These are phyloP conservation scores for Scytalopus superciliaris DNA, from an alignment of 2,113 vertebrate species.

Conservation along the genomic window DNA sequence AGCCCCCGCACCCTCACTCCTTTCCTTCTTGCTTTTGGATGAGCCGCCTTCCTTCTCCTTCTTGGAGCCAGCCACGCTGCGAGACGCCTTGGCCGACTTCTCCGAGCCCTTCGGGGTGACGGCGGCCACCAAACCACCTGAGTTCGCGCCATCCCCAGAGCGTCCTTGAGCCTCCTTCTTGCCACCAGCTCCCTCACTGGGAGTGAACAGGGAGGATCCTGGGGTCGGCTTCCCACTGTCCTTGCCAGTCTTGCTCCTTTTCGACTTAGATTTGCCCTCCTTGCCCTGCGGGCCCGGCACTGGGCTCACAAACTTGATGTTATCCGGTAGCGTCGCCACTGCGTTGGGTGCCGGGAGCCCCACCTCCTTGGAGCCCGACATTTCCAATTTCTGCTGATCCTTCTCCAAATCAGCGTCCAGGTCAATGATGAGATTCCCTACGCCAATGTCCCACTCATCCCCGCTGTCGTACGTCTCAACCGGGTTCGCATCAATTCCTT, in stretches of 20 bases:
- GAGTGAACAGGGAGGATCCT: slow-evolving; percentile 79
- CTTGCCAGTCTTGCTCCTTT: slow-evolving; percentile 97
- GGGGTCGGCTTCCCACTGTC: slow-evolving; percentile 90
- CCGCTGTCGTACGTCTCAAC: slow-evolving; percentile 99
- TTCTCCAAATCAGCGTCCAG: slow-evolving; percentile 99
- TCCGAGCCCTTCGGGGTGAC: slow-evolving; percentile 87
- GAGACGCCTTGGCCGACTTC: slow-evolving; percentile 89
- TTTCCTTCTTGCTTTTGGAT: slow-evolving; percentile 96
- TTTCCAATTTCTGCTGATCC: slow-evolving; percentile 97
- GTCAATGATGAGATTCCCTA: slow-evolving; percentile 99
- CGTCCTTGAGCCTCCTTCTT: slow-evolving; percentile 93
- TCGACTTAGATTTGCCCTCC: slow-evolving; percentile 98
- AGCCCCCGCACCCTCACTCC: slow-evolving; percentile 84
- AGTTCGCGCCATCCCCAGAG: slow-evolving; percentile 83
- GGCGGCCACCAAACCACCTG: slow-evolving; percentile 75
- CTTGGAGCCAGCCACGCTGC: slow-evolving; percentile 87
- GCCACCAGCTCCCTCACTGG: slow-evolving; percentile 79
- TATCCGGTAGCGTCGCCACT: slow-evolving; percentile 94
- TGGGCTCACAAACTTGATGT: slow-evolving; percentile 97
- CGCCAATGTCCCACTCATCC: slow-evolving; percentile 99
- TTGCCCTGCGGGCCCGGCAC: slow-evolving; percentile 95
- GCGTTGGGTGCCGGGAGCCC: slow-evolving; percentile 91
- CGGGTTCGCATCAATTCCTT: slow-evolving; percentile 99
- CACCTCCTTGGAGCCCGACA: slow-evolving; percentile 97
- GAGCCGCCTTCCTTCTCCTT: slow-evolving; percentile 92